Conservation (phyloP, 2,797 vertebrate species). For the Centroberyx gerrardi region DNA sequence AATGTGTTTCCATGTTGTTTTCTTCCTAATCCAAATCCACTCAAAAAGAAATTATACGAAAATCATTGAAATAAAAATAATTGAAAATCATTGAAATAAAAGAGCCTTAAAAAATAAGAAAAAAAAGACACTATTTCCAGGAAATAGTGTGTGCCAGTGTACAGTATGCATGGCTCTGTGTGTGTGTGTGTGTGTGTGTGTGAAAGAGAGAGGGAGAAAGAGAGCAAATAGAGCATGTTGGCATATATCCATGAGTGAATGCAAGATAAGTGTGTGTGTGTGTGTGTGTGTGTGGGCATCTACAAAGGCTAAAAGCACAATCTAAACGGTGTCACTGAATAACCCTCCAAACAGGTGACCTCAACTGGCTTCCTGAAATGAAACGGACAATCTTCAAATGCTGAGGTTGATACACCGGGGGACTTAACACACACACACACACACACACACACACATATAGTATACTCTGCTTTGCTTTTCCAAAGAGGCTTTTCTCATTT, state of each 20-base stretch:
- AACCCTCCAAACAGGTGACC: slow-evolving; percentile 20
- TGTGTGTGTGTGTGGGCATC: not conserved
- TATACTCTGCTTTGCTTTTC: slow-evolving; percentile 10
- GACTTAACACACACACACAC: not conserved
- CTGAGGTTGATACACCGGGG: not conserved
- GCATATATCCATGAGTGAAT: not conserved
- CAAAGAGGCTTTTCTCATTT: slow-evolving; percentile 49
- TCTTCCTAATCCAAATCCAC: no score
- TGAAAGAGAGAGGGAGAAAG: not conserved
- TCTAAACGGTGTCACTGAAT: slow-evolving; percentile 38
- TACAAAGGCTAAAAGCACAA: slow-evolving; percentile 32
- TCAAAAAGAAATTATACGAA: no score
- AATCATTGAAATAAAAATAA: no score
- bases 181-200: no score
- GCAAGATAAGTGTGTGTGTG: not conserved
- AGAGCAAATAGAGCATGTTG: not conserved
- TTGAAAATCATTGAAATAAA: no score
- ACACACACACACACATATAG: no score
- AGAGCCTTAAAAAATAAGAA: no score
- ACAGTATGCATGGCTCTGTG: no score
- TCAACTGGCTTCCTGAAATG: slow-evolving; percentile 24
- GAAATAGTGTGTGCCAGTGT: no score
- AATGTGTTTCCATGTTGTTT: no score
- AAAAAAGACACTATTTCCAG: no score
- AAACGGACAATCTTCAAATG: slow-evolving; percentile 24